Conservation (phyloP, 2,888 invertebrate species). For the Geophilus truncorum region DNA sequence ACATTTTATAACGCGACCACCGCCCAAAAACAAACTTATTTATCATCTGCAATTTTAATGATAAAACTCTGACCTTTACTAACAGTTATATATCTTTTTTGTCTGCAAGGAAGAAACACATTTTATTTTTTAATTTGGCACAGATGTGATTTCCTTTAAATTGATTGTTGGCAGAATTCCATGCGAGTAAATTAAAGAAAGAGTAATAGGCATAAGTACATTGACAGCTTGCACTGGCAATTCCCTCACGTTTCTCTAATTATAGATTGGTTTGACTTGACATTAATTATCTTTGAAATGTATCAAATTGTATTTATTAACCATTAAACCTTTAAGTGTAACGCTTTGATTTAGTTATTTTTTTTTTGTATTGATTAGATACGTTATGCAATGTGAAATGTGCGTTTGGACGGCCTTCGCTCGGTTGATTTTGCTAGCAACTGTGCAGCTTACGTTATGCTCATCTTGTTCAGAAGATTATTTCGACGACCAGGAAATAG, state of each 20-base stretch:
- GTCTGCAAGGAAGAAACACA: neutral
- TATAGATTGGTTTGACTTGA: neutral
- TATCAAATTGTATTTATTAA: neutral
- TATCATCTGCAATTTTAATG: constrained; percentile 13
- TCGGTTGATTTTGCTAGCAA: neutral
- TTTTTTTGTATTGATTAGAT: neutral
- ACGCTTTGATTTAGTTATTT: neutral
- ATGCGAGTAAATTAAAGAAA: neutral
- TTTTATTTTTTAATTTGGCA: neutral
- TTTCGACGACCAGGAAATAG: constrained; percentile 1
- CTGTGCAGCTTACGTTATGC: neutral
- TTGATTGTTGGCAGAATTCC: neutral
- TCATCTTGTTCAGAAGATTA: neutral
- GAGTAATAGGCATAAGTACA: neutral
- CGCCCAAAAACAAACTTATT: constrained; percentile 16
- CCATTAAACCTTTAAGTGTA: neutral
- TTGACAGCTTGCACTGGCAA: neutral
- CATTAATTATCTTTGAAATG: neutral
- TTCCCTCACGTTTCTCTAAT: neutral
- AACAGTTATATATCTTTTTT: neutral
- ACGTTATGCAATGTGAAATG: neutral
- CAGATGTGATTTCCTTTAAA: neutral
- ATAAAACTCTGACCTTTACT: constrained; percentile 8
- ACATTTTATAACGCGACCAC: neutral
- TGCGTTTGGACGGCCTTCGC: neutral